Conservation (phyloP, 2,113 vertebrate genomes). For the Forbesichthys agassizii region DNA sequence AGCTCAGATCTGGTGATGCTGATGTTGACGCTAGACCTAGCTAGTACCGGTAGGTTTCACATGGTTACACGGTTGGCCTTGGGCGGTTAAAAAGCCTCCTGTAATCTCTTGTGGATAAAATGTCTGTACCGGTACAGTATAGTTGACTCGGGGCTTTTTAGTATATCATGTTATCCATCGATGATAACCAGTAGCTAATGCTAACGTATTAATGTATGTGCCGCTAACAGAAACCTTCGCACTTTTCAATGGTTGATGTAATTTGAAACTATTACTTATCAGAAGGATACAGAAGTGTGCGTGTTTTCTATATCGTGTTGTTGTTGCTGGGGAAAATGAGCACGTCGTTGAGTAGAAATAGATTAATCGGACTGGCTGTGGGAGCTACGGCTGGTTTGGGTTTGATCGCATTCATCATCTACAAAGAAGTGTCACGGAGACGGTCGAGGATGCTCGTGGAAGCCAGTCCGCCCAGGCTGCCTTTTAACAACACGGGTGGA, state of each 20-base stretch:
- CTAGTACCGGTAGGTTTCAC: too few relatives aligned
- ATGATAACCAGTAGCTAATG: not conserved
- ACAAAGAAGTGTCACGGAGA: constrained; percentile 45
- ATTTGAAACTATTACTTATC: not conserved
- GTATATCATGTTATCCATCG: not conserved
- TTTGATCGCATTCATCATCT: constrained; percentile 65
- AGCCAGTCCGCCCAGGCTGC: not conserved
- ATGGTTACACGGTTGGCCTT: too few relatives aligned
- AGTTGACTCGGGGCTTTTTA: not conserved
- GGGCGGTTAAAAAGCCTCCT: too few relatives aligned
- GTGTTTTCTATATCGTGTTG: not conserved
- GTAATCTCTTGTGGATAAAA: too few relatives aligned
- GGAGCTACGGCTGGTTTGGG: constrained; percentile 69
- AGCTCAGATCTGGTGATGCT: too few relatives aligned
- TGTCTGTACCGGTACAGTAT: too few relatives aligned
- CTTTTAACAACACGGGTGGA: constrained; percentile 4
- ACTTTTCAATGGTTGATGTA: not conserved
- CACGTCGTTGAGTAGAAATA: constrained; percentile 54
- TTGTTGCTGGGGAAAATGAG: constrained; percentile 25
- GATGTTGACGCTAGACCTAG: too few relatives aligned
- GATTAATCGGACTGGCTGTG: constrained; percentile 63
- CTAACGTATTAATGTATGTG: not conserved
- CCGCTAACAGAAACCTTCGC: not conserved
- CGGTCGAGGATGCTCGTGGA: constrained; percentile 38
- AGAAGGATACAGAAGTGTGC: not conserved